A percentile compares a stretch with the other conserved stretches of the same genome.
phyloP scores from a whole-genome alignment of 1,140 invertebrate genomes.

The Zophobas atratus region DNA sequence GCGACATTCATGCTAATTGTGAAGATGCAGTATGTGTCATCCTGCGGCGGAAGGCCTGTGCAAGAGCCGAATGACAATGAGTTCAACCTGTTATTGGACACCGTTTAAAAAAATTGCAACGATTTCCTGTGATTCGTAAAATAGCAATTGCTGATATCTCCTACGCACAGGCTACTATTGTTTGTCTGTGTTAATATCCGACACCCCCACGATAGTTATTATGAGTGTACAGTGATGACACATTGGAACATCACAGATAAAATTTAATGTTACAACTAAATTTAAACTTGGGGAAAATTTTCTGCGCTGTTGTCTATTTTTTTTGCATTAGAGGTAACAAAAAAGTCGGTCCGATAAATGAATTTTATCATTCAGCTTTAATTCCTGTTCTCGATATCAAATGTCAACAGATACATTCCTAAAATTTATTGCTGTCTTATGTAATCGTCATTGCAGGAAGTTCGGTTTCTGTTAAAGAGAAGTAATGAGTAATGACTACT shows the following conservation, averaged over 20 bases:
- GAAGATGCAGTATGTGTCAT: slow-evolving; percentile 49
- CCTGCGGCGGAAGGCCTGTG: slow-evolving; percentile 34
- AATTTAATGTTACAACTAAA: slow-evolving; percentile 31
- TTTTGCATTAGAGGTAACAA: background rate
- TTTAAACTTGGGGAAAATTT: slow-evolving; percentile 21
- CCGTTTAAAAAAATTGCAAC: slow-evolving; percentile 36
- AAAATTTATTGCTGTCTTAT: slow-evolving; percentile 13
- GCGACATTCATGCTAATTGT: slow-evolving; percentile 31
- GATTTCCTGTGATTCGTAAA: slow-evolving; percentile 35
- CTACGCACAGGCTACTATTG: slow-evolving; percentile 15
- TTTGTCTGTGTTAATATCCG: slow-evolving; percentile 7
- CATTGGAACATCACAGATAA: background rate
- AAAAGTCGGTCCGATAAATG: slow-evolving; percentile 1
- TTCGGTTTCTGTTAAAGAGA: slow-evolving; percentile 10
- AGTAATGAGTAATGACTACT: background rate
- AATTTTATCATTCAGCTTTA: background rate
- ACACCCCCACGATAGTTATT: slow-evolving; percentile 12
- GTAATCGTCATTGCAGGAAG: background rate
- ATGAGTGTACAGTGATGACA: slow-evolving; percentile 35
- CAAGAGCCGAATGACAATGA: slow-evolving; percentile 43
- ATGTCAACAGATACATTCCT: background rate
- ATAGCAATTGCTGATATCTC: slow-evolving; percentile 14
- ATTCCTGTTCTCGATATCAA: background rate
- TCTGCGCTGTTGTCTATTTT: slow-evolving; percentile 4
- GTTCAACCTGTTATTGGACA: slow-evolving; percentile 47